Conservation (phyloP, 2,113 vertebrate genomes). For the Fregetta grallaria region DNA sequence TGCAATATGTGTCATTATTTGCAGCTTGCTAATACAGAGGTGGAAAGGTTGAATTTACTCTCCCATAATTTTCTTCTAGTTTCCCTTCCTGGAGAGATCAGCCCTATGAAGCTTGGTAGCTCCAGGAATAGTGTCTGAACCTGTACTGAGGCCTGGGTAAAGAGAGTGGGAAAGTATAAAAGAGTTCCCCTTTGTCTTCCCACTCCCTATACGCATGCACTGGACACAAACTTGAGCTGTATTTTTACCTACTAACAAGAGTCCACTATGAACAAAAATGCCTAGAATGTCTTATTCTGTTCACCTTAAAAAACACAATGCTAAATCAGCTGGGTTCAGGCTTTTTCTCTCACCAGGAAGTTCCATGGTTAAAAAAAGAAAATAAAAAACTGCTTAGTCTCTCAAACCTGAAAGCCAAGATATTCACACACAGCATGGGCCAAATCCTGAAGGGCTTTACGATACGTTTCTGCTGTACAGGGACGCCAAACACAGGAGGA, state of each 20-base stretch:
- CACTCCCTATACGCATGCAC: not conserved
- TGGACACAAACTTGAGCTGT: not conserved
- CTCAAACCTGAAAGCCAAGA: conserved; percentile 9
- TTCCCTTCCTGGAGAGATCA: not conserved
- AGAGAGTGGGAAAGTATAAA: not conserved
- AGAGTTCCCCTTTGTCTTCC: not conserved
- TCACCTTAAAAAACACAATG: not conserved
- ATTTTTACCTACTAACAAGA: not conserved
- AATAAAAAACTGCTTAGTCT: conserved; percentile 6
- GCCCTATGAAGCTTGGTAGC: not conserved
- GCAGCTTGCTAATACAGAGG: not conserved
- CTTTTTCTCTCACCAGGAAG: not conserved
- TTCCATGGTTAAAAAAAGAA: not conserved
- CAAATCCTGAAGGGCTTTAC: conserved; percentile 18
- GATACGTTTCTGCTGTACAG: not conserved
- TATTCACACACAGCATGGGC: not conserved
- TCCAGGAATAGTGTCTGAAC: not conserved
- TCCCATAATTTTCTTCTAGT: not conserved
- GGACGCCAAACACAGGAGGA: not conserved
- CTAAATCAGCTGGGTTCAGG: not conserved
- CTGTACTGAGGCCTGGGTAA: not conserved
- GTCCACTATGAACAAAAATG: not conserved
- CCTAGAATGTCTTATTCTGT: not conserved
- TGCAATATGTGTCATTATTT: not conserved
- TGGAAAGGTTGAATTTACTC: not conserved